Base-by-base conservation (phyloP, 2,888 invertebrate species). In the Apodemia hepburni region DNA sequence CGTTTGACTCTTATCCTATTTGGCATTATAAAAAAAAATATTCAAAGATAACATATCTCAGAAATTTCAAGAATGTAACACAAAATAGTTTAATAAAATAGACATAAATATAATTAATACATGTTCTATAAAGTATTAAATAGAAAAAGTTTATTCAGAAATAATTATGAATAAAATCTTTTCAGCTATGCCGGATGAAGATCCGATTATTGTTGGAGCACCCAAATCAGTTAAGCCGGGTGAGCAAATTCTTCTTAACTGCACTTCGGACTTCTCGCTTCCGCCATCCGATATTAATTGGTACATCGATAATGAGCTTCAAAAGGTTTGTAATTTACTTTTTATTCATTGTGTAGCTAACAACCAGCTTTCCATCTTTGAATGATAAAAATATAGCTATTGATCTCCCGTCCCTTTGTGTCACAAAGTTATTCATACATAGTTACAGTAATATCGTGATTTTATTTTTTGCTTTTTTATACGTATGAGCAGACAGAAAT, bases 221-320 rank as follows among this genome's bases (percentile, higher is more conserved):
- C 86, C 87, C 61, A 85, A 85, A 73, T 76, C 87, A 72, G 77
- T 90, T 76, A 86, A 84, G 73, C 88, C 88, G 0, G 90, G 90
- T 54, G 90, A 91, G 66, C 86, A 87, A 72, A 80, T 87, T 73
- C 81, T 87, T 64, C 79, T 90, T 62, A 91, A 91, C 75, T 91
- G 90, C 73, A 82, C 89, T 15, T 85, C 90, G 15, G 90, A 88
- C 75, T 88, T 81, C 75, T 91, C 90, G 5, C 77, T 91, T 62
- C 90, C 90, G 17, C 80, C 90, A 15, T 79, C 90, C n/a, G 87
- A 88, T 66, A 90, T 91, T 71, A 88, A 87, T 77, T 91, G 90
- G 90, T 90, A 87, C 74, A 84, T 91, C 72, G 88, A 90, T 72
- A 81, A 87, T 63, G 88, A 87, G 69, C 71, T 86, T 66, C 89